Evolutionary conservation across 2,113 vertebrate species (phyloP), one percentile per base, ranked within the genome.

Genomic region (Acanthochromis polyacanthus): DNA sequence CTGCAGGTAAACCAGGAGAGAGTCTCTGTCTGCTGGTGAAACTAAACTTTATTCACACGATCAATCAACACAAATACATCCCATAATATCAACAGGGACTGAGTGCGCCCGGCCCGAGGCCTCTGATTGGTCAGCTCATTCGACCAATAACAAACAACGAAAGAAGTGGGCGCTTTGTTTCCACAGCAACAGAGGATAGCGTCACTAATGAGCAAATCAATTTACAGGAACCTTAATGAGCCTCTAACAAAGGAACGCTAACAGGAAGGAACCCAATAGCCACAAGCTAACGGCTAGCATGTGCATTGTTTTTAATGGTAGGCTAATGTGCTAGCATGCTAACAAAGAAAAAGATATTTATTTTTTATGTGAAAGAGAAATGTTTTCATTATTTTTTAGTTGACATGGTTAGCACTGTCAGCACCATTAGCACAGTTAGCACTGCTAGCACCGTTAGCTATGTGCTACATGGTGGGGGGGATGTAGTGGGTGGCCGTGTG

Each of bases 401-500:
- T 25, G 3, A 3, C 30, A 30, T 30, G 30, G 30, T 30, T 30
- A 30, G 30, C 30, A 6, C 30, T 30, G 30, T 30, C 5, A 30
- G 3, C 2, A 40, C 9, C 8, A 10, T 75, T 78, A 76, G 71
- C 55, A 68, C 75, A 82, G 80, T 3, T 3, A 0, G 1, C 43
- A 68, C 75, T 84, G 80, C 19, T 4, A 7, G 30, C 30, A 43
- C 10, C 1, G 40, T 75, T 78, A 77, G 68, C 32, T 36, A 8
- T 0, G 51, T 4, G 9, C 73, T 81, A 97, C 88, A 96, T 94
- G 66, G 93, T 89, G 59, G 95, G 95, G 71, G 96, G 92, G 53
- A 95, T n/a, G 22, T 94, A 97, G 76, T 96, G 96, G 5, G 94
- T 84, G 58, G 93, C 16, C 0, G 80, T 20, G 57, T 85, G 80